phyloP scores from a whole-genome alignment of 2,113 vertebrate species.

The Nannobrachium achirus region DNA sequence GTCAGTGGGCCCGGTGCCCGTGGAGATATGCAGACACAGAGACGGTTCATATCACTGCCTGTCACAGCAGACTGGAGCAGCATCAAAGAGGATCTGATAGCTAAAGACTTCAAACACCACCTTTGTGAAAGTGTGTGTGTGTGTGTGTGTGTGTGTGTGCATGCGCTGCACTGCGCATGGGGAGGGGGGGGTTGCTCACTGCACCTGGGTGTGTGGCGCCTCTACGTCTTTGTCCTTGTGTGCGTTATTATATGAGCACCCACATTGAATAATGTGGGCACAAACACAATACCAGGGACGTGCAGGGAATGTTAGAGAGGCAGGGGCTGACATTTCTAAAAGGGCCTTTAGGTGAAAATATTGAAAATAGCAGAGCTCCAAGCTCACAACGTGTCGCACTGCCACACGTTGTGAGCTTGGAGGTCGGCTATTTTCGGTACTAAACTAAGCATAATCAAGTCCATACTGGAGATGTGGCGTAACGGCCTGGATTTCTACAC shows the following conservation, averaged over 20 bases:
- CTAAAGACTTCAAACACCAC: slow-evolving; percentile 40
- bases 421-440: no score
- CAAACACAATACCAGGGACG: no score
- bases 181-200: no score
- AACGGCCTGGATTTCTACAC: no score
- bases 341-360: no score
- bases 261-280: background rate
- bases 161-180: background rate
- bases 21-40: background rate
- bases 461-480: no score
- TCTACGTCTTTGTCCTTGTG: slow-evolving; percentile 26
- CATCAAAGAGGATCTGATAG: slow-evolving; percentile 54
- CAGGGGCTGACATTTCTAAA: no score
- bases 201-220: slow-evolving; percentile 20
- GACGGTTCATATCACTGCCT: slow-evolving; percentile 11
- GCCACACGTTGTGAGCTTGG: no score
- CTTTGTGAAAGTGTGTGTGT: slow-evolving; percentile 24
- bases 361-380: no score
- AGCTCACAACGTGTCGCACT: no score
- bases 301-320: no score
- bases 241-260: slow-evolving; percentile 14
- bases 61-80: slow-evolving; percentile 15
- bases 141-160: slow-evolving; percentile 1
- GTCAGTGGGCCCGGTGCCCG: slow-evolving; percentile 1
- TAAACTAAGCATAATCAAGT: no score